A percentile compares a stretch with the other conserved stretches of the same genome.
Evolutionary conservation across 2,797 vertebrate species (phyloP).

Genomic region (Enteromius treurensis): DNA sequence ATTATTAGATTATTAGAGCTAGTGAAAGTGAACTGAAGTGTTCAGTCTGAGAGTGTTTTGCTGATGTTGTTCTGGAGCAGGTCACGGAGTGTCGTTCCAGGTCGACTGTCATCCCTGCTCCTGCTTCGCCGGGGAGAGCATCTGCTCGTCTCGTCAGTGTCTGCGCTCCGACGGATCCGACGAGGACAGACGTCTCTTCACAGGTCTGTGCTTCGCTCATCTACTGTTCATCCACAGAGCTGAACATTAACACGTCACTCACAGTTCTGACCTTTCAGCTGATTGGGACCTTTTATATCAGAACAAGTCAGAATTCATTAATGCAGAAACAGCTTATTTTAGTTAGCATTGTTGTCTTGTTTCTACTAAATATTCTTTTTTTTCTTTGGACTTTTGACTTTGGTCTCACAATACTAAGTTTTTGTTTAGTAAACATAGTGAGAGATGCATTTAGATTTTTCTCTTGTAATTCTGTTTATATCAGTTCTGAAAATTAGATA

Average conservation of each 20-base stretch:
- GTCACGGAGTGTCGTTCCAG: conserved; percentile 87
- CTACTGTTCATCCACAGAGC: neutral
- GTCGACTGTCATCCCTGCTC: conserved; percentile 90
- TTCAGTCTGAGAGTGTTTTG: neutral
- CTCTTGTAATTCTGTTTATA: neutral
- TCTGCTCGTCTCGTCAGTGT: conserved; percentile 88
- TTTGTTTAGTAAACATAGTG: too few relatives aligned
- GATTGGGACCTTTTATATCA: neutral
- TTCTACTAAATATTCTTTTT: too few relatives aligned
- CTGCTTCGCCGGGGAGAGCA: conserved; percentile 88
- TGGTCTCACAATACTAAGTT: too few relatives aligned
- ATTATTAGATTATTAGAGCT: too few relatives aligned
- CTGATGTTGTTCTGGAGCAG: conserved; percentile 67
- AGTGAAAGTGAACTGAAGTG: neutral
- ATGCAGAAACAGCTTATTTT: too few relatives aligned
- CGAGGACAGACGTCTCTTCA: conserved; percentile 82
- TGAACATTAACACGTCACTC: neutral
- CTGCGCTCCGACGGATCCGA: conserved; percentile 79
- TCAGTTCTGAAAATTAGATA: neutral
- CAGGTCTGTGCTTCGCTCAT: conserved; percentile 74
- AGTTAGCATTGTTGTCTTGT: too few relatives aligned
- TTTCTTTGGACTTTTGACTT: too few relatives aligned
- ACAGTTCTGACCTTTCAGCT: neutral
- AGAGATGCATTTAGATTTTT: neutral
- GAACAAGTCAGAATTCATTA: neutral